Evolutionary conservation across 2,113 vertebrate species (phyloP).

Genomic region (Propithecus coquereli): DNA sequence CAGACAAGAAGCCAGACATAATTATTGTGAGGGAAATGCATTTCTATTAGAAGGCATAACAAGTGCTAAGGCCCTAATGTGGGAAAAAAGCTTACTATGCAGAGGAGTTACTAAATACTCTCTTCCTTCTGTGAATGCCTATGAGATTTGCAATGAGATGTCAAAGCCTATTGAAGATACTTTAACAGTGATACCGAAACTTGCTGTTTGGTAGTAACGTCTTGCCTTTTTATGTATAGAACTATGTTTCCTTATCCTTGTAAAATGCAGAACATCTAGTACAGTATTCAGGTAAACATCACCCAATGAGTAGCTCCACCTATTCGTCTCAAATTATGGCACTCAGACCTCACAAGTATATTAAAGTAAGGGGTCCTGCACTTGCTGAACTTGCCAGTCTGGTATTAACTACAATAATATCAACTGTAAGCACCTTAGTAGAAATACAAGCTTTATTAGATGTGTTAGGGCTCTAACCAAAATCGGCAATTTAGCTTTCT

Average conservation of each 20-base stretch:
- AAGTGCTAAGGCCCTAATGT: background rate
- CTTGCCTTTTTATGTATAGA: background rate
- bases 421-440: background rate
- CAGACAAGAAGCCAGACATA: background rate
- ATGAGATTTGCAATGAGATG: background rate
- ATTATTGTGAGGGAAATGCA: background rate
- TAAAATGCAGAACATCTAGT: background rate
- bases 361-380: background rate
- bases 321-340: background rate
- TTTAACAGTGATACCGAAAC: background rate
- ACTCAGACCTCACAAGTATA: background rate
- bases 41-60: background rate
- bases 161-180: background rate
- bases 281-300: background rate
- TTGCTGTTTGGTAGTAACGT: background rate
- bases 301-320: background rate
- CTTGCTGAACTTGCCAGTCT: background rate
- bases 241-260: background rate
- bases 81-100: background rate
- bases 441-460: background rate
- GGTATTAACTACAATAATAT: background rate
- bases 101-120: background rate
- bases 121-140: background rate
- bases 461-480: background rate
- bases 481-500: background rate